Evolutionary conservation across 2,888 invertebrate species (phyloP).

Genomic region (Caenorhabditis sp.): DNA sequence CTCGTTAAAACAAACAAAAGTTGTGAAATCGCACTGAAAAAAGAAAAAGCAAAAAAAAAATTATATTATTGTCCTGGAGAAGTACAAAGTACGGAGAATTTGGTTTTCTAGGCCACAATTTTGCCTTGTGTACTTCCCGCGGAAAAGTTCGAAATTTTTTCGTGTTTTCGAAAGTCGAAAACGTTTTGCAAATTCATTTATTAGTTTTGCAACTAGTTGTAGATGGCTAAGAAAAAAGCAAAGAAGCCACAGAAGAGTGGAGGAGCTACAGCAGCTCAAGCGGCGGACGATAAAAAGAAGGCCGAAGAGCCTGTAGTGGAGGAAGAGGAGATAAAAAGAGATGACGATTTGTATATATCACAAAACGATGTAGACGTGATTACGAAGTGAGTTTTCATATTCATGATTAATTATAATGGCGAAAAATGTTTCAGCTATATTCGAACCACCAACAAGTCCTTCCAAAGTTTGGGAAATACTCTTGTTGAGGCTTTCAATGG

Average conservation of each 20-base stretch:
- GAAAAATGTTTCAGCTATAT: slow-evolving; percentile 22
- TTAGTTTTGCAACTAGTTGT: neutral
- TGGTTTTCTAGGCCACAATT: slow-evolving; percentile 4
- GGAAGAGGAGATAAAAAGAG: slow-evolving; percentile 29
- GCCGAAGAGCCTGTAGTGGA: slow-evolving; percentile 11
- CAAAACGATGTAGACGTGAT: slow-evolving; percentile 20
- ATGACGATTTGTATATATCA: slow-evolving; percentile 38
- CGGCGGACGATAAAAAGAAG: slow-evolving; percentile 11
- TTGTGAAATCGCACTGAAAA: no score
- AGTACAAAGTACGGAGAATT: neutral
- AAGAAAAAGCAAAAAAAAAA: slow-evolving; percentile 3
- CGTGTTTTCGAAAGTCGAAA: neutral
- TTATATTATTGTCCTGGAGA: slow-evolving; percentile 4
- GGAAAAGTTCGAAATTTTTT: slow-evolving; percentile 1
- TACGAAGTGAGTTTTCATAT: slow-evolving; percentile 15
- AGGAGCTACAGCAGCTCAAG: neutral
- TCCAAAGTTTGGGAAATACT: slow-evolving; percentile 23
- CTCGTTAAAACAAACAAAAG: no score
- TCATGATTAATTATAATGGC: neutral
- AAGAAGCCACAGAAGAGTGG: slow-evolving; percentile 18
- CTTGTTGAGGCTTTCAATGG: slow-evolving; percentile 22
- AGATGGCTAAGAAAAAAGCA: slow-evolving; percentile 28
- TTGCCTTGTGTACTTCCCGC: neutral
- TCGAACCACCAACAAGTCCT: slow-evolving; percentile 40
- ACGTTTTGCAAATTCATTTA: neutral